phyloP scores from a whole-genome alignment of 2,113 vertebrate species.

The Theristicus caerulescens region DNA sequence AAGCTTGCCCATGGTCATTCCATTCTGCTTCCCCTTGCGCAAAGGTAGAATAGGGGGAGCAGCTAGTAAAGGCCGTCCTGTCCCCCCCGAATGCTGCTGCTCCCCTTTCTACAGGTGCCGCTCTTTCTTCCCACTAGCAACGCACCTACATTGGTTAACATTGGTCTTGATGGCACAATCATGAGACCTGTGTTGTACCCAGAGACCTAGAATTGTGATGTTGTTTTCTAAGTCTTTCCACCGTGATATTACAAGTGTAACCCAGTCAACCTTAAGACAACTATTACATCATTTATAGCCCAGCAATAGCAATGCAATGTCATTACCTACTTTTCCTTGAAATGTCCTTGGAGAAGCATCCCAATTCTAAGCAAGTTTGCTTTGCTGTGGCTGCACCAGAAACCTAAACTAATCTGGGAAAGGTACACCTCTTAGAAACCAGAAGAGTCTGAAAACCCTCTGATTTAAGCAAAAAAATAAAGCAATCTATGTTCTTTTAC shows the following conservation, averaged over 20 bases:
- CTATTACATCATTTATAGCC: background rate
- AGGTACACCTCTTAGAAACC: background rate
- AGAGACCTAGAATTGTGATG: background rate
- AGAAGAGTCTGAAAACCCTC: background rate
- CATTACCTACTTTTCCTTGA: background rate
- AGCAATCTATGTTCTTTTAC: background rate
- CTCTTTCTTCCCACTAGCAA: background rate
- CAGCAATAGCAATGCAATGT: background rate
- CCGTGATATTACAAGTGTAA: background rate
- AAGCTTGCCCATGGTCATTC: background rate
- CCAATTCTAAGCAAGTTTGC: background rate
- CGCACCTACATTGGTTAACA: background rate
- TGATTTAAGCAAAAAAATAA: background rate
- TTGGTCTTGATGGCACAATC: background rate
- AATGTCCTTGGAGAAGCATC: background rate
- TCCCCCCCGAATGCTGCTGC: background rate
- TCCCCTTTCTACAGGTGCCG: background rate
- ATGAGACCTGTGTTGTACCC: background rate
- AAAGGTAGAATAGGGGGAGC: background rate
- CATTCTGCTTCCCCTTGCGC: background rate
- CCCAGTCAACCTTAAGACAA: background rate
- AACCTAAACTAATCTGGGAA: background rate
- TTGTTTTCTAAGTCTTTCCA: background rate
- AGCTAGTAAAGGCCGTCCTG: fast-evolving
- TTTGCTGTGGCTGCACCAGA: background rate